Evolutionary conservation across 2,113 vertebrate genomes (phyloP), one percentile per base, ranked within the genome.

Genomic region (Aphelocoma coerulescens): DNA sequence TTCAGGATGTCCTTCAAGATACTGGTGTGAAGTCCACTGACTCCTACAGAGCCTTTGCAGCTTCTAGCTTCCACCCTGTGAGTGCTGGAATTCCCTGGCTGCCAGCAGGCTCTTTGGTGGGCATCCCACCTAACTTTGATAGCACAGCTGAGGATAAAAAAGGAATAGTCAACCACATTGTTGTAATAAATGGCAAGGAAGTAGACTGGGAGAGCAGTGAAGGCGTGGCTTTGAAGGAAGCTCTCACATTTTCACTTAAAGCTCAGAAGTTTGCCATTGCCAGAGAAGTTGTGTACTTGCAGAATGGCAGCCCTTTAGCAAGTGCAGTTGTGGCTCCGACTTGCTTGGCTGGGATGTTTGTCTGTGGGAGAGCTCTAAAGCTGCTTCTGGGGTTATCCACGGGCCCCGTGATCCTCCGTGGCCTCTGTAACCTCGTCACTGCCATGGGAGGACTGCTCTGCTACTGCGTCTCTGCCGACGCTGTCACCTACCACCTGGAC

Each of bases 231-330:
- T 97, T 99, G 41, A 98, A 92, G 94, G 97, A 99, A 32, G 95
- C 99, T 4, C 96, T 99, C 88, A 97, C 98, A 4, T 97, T 99
- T 77, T 99, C 99, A 24, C 89, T 11, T 1, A 73, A 98, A 3
- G 99, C 99, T 14, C 98, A 99, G 98, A 99, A 98, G 95, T 99
- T 99, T 51, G 98, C 98, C 35, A 79, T 99, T 75, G 99, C 99
- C 10, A 97, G 98, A 46, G 99, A 99, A 75, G 95, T 99, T 58
- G 78, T 96, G 9, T 98, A 98, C 48, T 90, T 99, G 87, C 98
- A 98, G 80, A 97, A 68, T 0, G 86, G 97, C 22, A 95, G 98
- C 2, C 98, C 98, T 2, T 52, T 98, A 16, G 21, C 98, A 13
- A 97, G 91, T 10, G 98, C 98, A 4, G 91, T 95, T 1, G 98